These are phyloP conservation scores for Luehdorfia chinensis DNA, from an alignment of 1,140 invertebrate species.

Conservation along the genomic window DNA sequence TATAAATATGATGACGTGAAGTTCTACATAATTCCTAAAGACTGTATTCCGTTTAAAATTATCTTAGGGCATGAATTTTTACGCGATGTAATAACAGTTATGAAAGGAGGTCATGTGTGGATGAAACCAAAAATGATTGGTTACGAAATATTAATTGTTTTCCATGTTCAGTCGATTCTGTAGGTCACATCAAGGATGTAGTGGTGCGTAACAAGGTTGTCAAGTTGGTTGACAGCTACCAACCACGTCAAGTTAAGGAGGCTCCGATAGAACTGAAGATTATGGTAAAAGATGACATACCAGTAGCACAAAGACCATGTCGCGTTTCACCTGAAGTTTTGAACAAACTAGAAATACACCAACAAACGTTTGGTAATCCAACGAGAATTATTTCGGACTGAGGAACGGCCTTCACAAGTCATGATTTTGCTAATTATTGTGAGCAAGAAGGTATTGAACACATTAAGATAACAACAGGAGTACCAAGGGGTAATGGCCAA, in stretches of 20 bases:
- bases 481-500: too few species aligned
- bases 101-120: background rate
- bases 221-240: background rate
- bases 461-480: too few species aligned
- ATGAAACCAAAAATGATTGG: background rate
- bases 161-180: background rate
- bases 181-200: background rate
- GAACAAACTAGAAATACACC: too few species aligned
- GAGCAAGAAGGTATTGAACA: too few species aligned
- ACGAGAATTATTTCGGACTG: too few species aligned
- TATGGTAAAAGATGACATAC: background rate
- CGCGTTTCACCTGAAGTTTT: too few species aligned
- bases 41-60: background rate
- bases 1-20: background rate
- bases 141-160: constrained; percentile 5
- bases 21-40: background rate
- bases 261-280: background rate
- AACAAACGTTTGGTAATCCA: too few species aligned
- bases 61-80: background rate
- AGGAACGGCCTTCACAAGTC: too few species aligned
- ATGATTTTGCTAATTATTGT: too few species aligned
- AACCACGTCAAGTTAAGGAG: background rate
- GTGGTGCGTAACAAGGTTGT: background rate
- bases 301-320: background rate
- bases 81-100: background rate